Base-by-base conservation (phyloP, 2,797 vertebrate genomes). In the Acipenser transmontanus region DNA sequence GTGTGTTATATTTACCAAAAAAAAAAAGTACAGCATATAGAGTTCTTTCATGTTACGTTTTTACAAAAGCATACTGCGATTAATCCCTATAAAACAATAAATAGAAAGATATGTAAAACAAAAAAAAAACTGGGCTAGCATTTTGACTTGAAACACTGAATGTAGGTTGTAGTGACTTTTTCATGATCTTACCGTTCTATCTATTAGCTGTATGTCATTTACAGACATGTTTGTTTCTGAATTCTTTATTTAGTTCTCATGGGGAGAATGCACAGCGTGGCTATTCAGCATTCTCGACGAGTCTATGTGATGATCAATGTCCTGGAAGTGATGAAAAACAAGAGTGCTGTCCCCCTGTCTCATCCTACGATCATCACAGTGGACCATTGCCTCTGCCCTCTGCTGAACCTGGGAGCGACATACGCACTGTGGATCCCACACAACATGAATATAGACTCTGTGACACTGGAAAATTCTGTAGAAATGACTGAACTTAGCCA, bases 201-300 rank as follows among this genome's bases (percentile, higher is more conserved):
- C 14, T 17, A 17, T 17, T 17, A 17, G 14, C 14, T 17, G 14
- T 34, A 34, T 34, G 20, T 34, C 34, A 34, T 4, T 34, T 34
- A 34, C 34, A 34, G 34, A 34, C 34, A 10, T 68, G 51, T 59
- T 7, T 56, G 57, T 20, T 63, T 61, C 50, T 10, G 49, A 48
- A 54, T 50, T 12, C 14, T n/a, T 34, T 57, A 20, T 59, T 57
- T 68, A 81, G 80, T 77, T 17, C n/a, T 47, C 6, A 7, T 75
- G 0, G 78, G 79, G 65, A 78, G 9, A 1, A 59, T 85, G 66
- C 64, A 78, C 47, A 71, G 71, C 6, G 70, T 78, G 48, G 74
- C 73, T 52, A 13, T 0, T 17, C 9, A 63, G 6, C 34, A 52
- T 8, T 34, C 52, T 20, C 48, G 8, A 8, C 1, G n/a, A 7